Evolutionary conservation across 2,888 invertebrate genomes (phyloP).

Genomic region (Xanthorhoe designata): DNA sequence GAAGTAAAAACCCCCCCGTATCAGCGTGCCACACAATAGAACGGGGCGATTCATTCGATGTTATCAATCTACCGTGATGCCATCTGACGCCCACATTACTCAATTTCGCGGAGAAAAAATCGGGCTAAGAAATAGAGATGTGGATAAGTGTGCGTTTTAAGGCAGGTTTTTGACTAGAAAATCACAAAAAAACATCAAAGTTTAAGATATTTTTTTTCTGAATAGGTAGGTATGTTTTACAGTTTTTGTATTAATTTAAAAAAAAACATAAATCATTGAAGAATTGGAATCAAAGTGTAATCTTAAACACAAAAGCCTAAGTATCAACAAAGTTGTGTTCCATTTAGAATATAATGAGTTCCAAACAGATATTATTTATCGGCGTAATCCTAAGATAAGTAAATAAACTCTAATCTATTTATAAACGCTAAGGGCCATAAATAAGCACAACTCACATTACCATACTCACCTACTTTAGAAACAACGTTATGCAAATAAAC

Average conservation of each 20-base stretch:
- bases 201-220: too few relatives aligned
- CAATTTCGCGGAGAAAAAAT: constrained; percentile 70
- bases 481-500: constrained; percentile 83
- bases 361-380: constrained; percentile 6
- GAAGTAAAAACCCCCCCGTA: constrained; percentile 44
- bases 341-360: neutral
- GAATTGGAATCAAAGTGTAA: too few relatives aligned
- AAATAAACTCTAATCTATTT: constrained; percentile 47
- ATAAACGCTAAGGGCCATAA: constrained; percentile 51
- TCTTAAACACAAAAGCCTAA: neutral
- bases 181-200: too few relatives aligned
- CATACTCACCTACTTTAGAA: constrained; percentile 82
- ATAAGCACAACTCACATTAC: constrained; percentile 60
- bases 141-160: constrained; percentile 5
- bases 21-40: constrained; percentile 62
- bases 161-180: neutral
- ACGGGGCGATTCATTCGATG: constrained; percentile 73
- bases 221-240: too few relatives aligned
- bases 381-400: constrained; percentile 21
- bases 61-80: constrained; percentile 84
- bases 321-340: neutral
- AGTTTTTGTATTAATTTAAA: too few relatives aligned
- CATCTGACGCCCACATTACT: constrained; percentile 83
- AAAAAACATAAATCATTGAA: too few relatives aligned
- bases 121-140: constrained; percentile 21